These are phyloP conservation scores for Prosapia bicincta DNA, from an alignment of 2,888 invertebrate species.

Conservation along the genomic window DNA sequence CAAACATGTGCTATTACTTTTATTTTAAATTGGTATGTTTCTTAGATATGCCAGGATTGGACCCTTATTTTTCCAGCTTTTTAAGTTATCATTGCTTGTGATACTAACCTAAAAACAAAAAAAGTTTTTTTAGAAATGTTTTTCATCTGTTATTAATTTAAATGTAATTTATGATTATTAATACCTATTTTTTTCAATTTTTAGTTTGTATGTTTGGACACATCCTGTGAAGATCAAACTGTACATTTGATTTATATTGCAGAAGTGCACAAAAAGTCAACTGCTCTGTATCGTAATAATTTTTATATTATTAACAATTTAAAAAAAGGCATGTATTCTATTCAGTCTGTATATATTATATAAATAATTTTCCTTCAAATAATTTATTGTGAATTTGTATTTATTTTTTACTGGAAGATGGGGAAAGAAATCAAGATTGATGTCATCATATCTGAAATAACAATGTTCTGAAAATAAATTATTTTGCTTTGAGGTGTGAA, in stretches of 20 bases:
- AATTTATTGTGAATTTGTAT: slow-evolving; percentile 18
- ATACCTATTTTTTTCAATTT: no score
- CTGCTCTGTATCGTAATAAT: not conserved
- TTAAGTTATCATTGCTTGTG: no score
- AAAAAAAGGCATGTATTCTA: not conserved
- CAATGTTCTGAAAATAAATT: not conserved
- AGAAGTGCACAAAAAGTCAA: not conserved
- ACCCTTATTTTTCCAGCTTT: no score
- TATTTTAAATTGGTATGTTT: no score
- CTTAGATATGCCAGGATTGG: no score
- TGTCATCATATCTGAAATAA: not conserved
- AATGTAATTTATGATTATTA: no score
- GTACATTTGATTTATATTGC: not conserved
- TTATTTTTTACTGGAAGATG: slow-evolving; percentile 29
- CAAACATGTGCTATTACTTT: no score
- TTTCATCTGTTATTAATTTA: no score
- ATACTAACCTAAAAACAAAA: no score
- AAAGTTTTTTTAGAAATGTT: no score
- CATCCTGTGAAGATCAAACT: not conserved
- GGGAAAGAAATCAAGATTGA: slow-evolving; percentile 24
- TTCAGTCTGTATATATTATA: not conserved
- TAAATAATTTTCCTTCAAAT: not conserved
- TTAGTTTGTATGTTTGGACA: not conserved
- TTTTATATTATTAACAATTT: not conserved
- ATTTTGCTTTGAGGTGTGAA: not conserved